Conservation (phyloP, 2,113 vertebrate genomes). For the Otolemur garnettii region DNA sequence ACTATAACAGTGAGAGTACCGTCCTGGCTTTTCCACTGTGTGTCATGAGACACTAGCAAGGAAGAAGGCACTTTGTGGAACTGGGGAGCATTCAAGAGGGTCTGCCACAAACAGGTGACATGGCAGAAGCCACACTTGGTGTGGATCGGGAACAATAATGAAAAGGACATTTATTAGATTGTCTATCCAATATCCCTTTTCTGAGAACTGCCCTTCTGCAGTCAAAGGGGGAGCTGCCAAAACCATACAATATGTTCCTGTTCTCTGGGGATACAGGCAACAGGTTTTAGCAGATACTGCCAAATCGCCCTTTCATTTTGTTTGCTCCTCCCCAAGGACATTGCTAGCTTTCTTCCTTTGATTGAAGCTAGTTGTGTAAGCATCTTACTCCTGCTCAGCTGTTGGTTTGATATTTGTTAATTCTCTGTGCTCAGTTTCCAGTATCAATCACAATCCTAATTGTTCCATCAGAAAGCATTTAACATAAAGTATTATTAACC, state of each 20-base stretch:
- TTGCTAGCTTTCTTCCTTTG: constrained; percentile 59
- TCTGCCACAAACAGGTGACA: neutral
- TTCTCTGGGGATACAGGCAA: constrained; percentile 9
- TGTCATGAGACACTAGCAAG: neutral
- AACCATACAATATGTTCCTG: constrained; percentile 3
- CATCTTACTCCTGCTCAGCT: constrained; percentile 18
- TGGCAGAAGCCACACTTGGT: neutral
- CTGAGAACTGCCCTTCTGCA: neutral
- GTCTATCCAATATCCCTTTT: constrained; percentile 17
- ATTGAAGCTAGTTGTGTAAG: constrained; percentile 53
- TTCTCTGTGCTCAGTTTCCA: constrained; percentile 31
- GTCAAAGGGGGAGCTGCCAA: constrained; percentile 43
- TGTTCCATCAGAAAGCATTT: constrained; percentile 37
- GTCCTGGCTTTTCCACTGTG: neutral
- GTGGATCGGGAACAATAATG: neutral
- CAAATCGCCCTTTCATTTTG: constrained; percentile 44
- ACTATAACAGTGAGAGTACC: neutral
- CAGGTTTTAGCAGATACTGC: constrained; percentile 36
- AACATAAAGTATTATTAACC: neutral
- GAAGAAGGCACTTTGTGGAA: neutral
- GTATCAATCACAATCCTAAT: neutral
- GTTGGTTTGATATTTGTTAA: neutral
- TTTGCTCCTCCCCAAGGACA: constrained; percentile 40
- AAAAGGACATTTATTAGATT: constrained; percentile 5
- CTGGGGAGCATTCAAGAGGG: neutral